Evolutionary conservation across 2,797 vertebrate species (phyloP), one percentile per base, ranked within the genome.

Genomic region (Rhinatrema bivittatum): DNA sequence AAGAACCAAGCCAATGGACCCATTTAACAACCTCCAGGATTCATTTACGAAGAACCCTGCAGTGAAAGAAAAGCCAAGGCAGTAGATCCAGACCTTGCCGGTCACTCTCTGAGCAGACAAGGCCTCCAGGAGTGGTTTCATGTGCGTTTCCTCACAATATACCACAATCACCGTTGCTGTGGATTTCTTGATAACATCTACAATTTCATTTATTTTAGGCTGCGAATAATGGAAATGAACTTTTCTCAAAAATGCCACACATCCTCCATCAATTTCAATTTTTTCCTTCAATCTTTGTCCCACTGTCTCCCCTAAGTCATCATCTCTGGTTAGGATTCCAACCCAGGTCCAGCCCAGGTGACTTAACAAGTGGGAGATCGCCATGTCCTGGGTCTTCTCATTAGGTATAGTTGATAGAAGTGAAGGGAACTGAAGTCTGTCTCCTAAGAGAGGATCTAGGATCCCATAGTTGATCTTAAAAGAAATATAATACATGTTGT

Each of bases 401-500:
- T n/a, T n/a, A n/a, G 40, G 40, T 3, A 44, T 35, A 6, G 48
- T 35, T 13, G 35, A 30, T 4, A 51, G 25, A 18, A 51, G 51
- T 6, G 48, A 44, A 12, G 40, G 48, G 20, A 45, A 45, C 7
- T 45, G 28, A 11, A 25, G 17, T 20, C 28, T 31, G 15, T 45
- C 34, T 17, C 20, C 22, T 29, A 45, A 16, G 22, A 20, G 19
- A 10, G 34, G 33, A 45, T 45, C 34, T 21, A 45, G 45, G 15
- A 33, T 42, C 4, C 42, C 42, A 37, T 45, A 45, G 25, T 42
- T 45, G n/a, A 45, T 32, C 42, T 45, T 12, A 16, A 37, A 36
- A n/a, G n/a, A n/a, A n/a, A n/a, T n/a, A n/a, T n/a, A n/a, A n/a
- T n/a, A n/a, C n/a, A n/a, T n/a, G n/a, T n/a, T n/a, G n/a, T n/a